Base-by-base conservation (phyloP, 2,113 vertebrate species). In the Limanda limanda region DNA sequence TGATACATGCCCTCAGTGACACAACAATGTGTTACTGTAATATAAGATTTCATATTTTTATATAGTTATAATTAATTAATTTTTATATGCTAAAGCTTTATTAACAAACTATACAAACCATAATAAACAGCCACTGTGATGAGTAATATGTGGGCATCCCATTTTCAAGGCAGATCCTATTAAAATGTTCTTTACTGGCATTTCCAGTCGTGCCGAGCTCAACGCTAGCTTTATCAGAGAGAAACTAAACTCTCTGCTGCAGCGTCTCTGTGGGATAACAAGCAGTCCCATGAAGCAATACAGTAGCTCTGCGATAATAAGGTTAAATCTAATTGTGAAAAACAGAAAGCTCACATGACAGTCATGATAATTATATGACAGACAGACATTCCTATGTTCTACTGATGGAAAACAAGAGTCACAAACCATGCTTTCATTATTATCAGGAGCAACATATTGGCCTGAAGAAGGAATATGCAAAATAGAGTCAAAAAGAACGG, bases 141-240 rank as follows among this genome's bases (percentile, higher is more conserved):
- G 64, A 79, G 3, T 76, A 75, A 74, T 71, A 15, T 45, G 23
- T 9, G 18, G 42, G 6, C 56, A 24, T 70, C 47, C 20, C 40
- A 17, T 67, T 78, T 63, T 63, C 51, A 1, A 69, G 10, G 20
- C 21, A 27, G 48, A 68, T 31, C 68, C 67, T 71, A 74, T 79
- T 78, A 84, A 82, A 79, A 77, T 76, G 56, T 76, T 59, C 71
- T n/a, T 78, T 63, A 59, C 60, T 20, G 59, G 76, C 52, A 52
- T 81, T 70, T 72, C 54, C 40, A 70, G 25, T 86, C 68, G 84
- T 58, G 60, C 69, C 52, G 72, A 57, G 56, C 65, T 52, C 51
- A 42, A 45, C 64, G 59, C 72, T 71, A 52, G 51, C 60, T 58
- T 81, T 65, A 78, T 74, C 72, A 63, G 20, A 58, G 25, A 60